phyloP scores from a whole-genome alignment of 2,113 vertebrate genomes.

The Dipodomys ordii region DNA sequence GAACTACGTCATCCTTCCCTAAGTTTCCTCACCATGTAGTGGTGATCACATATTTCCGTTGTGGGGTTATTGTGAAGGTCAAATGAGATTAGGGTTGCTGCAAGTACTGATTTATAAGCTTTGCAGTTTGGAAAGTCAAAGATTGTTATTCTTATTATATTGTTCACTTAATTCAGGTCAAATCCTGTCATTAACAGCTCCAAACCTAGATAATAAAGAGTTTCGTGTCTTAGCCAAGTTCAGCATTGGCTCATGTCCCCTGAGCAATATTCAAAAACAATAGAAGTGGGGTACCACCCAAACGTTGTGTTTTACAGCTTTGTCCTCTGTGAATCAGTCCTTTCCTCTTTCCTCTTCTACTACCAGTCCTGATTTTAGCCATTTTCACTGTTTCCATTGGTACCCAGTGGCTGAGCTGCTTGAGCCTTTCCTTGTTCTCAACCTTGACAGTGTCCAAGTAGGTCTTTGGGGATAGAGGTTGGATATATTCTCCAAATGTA shows the following conservation, averaged over 20 bases:
- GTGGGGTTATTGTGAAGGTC: constrained; percentile 40
- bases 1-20: constrained; percentile 23
- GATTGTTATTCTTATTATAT: constrained; percentile 71
- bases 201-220: constrained; percentile 48
- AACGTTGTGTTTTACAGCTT: background rate
- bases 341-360: background rate
- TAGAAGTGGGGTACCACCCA: background rate
- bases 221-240: constrained; percentile 46
- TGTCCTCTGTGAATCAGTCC: background rate
- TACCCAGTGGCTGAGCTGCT: background rate
- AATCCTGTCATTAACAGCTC: constrained; percentile 74
- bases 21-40: constrained; percentile 50
- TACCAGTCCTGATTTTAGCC: background rate
- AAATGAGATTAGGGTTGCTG: constrained; percentile 37
- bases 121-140: constrained; percentile 20
- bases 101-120: constrained; percentile 20
- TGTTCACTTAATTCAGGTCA: constrained; percentile 72
- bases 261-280: background rate
- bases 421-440: background rate
- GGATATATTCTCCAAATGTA: background rate
- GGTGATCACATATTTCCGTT: background rate
- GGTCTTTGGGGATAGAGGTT: background rate
- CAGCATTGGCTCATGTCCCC: background rate
- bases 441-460: background rate
- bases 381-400: background rate